phyloP scores from a whole-genome alignment of 1,140 invertebrate genomes.

The Aphis craccivora region DNA sequence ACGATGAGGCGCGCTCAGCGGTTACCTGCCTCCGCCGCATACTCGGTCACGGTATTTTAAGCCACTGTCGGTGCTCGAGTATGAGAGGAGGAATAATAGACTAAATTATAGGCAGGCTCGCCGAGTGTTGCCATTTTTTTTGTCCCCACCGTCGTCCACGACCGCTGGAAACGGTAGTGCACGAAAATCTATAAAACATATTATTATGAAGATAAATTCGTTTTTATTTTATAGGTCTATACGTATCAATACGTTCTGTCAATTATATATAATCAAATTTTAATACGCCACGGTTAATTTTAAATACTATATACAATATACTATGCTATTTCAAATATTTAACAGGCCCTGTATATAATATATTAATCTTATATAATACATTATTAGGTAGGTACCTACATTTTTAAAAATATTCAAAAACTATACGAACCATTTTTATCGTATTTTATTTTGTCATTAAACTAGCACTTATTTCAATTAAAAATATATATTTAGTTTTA shows the following conservation, averaged over 20 bases:
- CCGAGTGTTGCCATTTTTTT: not conserved
- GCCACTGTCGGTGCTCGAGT: not conserved
- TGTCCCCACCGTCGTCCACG: not conserved
- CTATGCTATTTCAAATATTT: not conserved
- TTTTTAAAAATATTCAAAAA: not conserved
- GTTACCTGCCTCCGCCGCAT: conserved; percentile 40
- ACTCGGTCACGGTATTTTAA: conserved; percentile 34
- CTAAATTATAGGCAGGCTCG: not conserved
- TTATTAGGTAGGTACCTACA: too few species aligned
- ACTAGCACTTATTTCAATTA: not conserved
- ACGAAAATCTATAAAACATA: not conserved
- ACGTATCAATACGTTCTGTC: not conserved
- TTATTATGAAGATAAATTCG: not conserved
- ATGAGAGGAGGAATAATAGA: conserved; percentile 16
- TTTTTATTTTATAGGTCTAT: not conserved
- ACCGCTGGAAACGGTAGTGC: not conserved
- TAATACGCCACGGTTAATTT: not conserved
- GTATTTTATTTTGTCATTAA: not conserved
- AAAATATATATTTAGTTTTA: not conserved
- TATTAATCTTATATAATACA: not conserved
- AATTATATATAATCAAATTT: not conserved
- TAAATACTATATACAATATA: not conserved
- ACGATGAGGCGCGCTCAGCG: not conserved
- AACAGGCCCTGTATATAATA: not conserved
- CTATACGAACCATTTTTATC: not conserved